Evolutionary conservation across 2,113 vertebrate species (phyloP).

Genomic region (Litocranius walleri): DNA sequence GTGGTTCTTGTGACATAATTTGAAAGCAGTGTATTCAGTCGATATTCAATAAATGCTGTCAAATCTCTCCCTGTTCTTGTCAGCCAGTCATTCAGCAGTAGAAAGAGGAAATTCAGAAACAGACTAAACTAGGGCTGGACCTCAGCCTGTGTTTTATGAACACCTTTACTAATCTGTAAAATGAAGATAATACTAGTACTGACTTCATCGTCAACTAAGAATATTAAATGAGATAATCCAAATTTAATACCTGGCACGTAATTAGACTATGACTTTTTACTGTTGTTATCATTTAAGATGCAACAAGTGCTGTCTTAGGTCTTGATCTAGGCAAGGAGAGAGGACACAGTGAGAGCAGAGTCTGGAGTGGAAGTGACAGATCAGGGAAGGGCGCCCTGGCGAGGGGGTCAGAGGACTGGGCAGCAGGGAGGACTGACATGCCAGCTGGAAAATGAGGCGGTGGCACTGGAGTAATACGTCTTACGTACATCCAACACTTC

Average conservation of each 20-base stretch:
- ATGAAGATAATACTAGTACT: background rate
- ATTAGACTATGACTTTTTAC: background rate
- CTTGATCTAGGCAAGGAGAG: background rate
- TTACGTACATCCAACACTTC: accelerated
- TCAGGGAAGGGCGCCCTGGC: background rate
- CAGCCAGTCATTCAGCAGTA: slow-evolving; percentile 7
- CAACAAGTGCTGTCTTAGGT: background rate
- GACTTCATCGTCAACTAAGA: background rate
- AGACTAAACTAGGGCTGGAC: background rate
- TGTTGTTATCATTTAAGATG: background rate
- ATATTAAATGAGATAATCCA: background rate
- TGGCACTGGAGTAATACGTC: background rate
- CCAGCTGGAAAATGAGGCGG: background rate
- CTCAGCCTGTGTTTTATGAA: background rate
- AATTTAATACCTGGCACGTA: background rate
- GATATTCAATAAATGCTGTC: slow-evolving; percentile 31
- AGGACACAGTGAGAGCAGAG: background rate
- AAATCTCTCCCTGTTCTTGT: background rate
- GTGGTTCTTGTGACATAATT: slow-evolving; percentile 57
- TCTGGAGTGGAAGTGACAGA: background rate
- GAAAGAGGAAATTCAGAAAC: background rate
- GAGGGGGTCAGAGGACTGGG: background rate
- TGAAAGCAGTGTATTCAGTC: slow-evolving; percentile 8
- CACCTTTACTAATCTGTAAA: background rate
- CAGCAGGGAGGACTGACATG: background rate